A percentile compares a stretch with the other conserved stretches of the same genome.
phyloP scores from a whole-genome alignment of 2,888 invertebrate genomes.

The Coleophora deauratella region DNA sequence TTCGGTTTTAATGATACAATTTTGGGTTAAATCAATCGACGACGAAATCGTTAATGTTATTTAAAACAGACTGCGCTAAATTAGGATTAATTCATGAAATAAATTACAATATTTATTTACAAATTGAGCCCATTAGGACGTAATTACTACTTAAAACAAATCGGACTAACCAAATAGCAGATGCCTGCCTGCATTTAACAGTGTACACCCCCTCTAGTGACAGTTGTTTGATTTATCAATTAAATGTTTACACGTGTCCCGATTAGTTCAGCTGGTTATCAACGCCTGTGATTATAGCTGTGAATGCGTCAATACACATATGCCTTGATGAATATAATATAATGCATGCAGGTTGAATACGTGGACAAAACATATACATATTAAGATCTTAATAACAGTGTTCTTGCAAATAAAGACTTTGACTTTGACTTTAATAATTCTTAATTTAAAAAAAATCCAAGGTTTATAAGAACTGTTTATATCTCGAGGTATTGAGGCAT shows the following conservation, averaged over 20 bases:
- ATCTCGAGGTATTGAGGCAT: too few species aligned
- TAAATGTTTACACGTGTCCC: conserved; percentile 62
- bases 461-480: too few species aligned
- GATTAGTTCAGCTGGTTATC: conserved; percentile 59
- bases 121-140: conserved; percentile 52
- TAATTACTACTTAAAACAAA: too few species aligned
- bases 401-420: background rate
- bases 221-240: conserved; percentile 48
- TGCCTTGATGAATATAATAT: background rate
- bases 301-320: background rate
- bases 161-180: conserved; percentile 50
- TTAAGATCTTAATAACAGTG: too few species aligned
- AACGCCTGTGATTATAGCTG: conserved; percentile 29
- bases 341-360: too few species aligned
- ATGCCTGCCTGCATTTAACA: too few species aligned
- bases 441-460: too few species aligned
- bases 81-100: conserved; percentile 15
- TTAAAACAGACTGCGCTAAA: conserved; percentile 45
- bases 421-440: too few species aligned
- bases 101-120: conserved; percentile 36
- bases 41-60: conserved; percentile 13
- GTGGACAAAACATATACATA: too few species aligned
- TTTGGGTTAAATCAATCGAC: background rate
- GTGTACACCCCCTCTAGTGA: conserved; percentile 38
- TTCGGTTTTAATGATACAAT: too few species aligned